phyloP scores from a whole-genome alignment of 2,113 vertebrate species.

The Ramphastos sulfuratus region DNA sequence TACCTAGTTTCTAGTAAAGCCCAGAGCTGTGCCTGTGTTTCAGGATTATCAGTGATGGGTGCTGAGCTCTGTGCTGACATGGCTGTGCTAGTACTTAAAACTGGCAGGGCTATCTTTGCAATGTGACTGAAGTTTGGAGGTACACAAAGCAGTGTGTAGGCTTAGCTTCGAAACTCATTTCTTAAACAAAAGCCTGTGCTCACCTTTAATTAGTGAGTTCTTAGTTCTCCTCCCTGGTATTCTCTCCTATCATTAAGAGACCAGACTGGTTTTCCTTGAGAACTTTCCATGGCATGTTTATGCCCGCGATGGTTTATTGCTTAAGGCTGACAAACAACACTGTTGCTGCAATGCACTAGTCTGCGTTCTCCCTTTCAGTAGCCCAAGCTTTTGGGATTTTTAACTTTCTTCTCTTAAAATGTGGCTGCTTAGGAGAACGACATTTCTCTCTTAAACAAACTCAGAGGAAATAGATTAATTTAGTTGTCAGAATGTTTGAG shows the following conservation, averaged over 20 bases:
- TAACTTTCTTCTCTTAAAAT: neutral
- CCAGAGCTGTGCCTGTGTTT: neutral
- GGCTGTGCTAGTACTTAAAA: neutral
- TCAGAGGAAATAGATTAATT: neutral
- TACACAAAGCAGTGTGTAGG: neutral
- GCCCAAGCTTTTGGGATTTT: neutral
- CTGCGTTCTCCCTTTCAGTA: neutral
- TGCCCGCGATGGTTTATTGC: neutral
- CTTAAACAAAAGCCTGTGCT: neutral
- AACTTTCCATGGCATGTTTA: neutral
- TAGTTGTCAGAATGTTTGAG: neutral
- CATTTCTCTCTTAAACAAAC: neutral
- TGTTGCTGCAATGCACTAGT: neutral
- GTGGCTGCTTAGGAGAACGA: neutral
- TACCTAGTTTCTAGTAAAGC: neutral
- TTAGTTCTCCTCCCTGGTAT: neutral
- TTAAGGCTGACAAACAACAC: neutral
- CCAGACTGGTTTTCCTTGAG: conserved; percentile 12
- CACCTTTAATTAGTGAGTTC: neutral
- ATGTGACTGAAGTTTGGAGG: neutral
- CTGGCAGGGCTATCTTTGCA: neutral
- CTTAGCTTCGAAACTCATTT: neutral
- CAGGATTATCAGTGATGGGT: neutral
- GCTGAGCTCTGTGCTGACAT: neutral
- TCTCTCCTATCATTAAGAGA: neutral